Evolutionary conservation across 2,888 invertebrate genomes (phyloP).

Genomic region (Gari tellinella): DNA sequence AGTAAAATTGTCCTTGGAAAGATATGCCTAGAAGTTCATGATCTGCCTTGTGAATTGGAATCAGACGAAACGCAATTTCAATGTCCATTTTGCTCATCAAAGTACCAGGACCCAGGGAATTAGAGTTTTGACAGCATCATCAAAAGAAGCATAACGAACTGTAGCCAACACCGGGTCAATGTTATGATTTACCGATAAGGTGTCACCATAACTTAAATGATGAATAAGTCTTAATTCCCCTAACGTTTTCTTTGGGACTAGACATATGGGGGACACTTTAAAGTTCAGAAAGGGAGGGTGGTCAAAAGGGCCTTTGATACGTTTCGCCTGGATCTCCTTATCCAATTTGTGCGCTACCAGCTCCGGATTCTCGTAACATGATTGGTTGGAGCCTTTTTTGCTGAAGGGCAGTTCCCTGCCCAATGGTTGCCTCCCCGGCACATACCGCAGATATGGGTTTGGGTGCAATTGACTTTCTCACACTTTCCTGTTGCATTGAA

Average conservation of each 20-base stretch:
- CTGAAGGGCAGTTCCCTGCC: no score
- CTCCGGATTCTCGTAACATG: no score
- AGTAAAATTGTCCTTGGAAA: conserved; percentile 31
- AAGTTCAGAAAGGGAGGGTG: conserved; percentile 2
- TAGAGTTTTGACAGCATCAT: conserved; percentile 25
- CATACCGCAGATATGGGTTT: no score
- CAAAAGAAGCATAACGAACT: conserved; percentile 35
- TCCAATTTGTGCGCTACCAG: no score
- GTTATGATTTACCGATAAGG: conserved; percentile 38
- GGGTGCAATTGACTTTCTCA: no score
- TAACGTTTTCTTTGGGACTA: conserved; percentile 38
- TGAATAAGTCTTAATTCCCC: conserved; percentile 48
- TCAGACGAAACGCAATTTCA: conserved; percentile 30
- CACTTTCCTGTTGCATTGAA: no score
- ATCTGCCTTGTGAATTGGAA: conserved; percentile 42
- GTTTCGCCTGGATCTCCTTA: no score
- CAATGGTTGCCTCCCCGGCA: no score
- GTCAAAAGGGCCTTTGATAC: conserved; percentile 18
- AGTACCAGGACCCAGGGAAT: conserved; percentile 5
- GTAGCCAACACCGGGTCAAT: conserved; percentile 12
- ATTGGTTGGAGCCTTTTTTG: no score
- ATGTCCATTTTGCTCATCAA: conserved; percentile 46
- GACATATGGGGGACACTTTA: conserved; percentile 32
- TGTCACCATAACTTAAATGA: conserved; percentile 42
- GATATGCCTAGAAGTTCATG: conserved; percentile 40